Evolutionary conservation across 2,113 vertebrate genomes (phyloP), one percentile per base, ranked within the genome.

Genomic region (Rattus rattus): DNA sequence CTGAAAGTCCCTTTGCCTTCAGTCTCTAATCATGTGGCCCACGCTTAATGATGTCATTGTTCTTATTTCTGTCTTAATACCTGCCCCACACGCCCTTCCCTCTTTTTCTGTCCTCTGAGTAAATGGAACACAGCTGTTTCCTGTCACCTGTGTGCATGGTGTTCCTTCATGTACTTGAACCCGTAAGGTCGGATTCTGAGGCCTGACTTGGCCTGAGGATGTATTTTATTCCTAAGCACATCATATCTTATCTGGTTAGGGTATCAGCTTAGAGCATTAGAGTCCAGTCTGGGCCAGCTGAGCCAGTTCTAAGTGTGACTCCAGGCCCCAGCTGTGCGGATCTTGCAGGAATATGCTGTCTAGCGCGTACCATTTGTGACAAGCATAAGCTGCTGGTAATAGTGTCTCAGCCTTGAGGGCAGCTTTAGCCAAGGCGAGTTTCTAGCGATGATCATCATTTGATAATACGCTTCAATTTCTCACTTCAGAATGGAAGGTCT

Each of bases 51-150:
- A 79, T 28, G 17, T 20, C 10, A 43, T 84, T 88, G 47, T 86
- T 87, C 63, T 89, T 59, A 33, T 70, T 95, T 91, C 91, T 97
- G 86, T 49, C 70, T 96, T 96, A 77, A 76, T 87, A 88, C 88
- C 54, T 89, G 72, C 88, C 95, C 89, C 92, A 92, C 54, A 81
- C 81, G 88, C 69, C 1, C 0, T 94, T 76, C 52, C n/a, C 63
- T 89, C 80, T 90, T 92, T 96, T 93, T n/a, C 89, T 76, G 77
- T 96, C 75, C 33, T 92, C 77, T 85, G 79, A 85, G 65, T 81
- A 90, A 94, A 92, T 90, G 69, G 91, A 95, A 56, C 47, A n/a
- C 96, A 98, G 98, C 94, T 96, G 96, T 95, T 97, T 95, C 96
- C 96, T 93, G 75, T 96, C 96, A 61, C 95, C 94, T 85, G 75